Evolutionary conservation across 2,797 vertebrate genomes (phyloP).

Genomic region (Lutjanus campechanus): DNA sequence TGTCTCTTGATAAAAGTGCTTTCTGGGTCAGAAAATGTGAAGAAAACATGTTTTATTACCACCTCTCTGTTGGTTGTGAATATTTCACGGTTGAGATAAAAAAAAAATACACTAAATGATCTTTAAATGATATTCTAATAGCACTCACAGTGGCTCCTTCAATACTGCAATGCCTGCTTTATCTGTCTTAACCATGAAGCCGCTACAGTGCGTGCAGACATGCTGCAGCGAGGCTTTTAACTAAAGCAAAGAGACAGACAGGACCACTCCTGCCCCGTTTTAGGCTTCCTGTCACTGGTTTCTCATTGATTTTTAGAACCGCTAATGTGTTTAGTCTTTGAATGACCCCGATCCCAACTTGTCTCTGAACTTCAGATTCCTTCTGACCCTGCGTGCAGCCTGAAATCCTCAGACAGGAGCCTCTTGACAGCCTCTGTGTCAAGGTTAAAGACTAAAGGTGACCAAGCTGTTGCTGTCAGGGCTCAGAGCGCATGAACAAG

Average conservation of each 20-base stretch:
- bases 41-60: constrained; percentile 22
- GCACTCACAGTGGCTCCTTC: constrained; percentile 8
- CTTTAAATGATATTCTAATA: constrained; percentile 31
- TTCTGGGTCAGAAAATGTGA: constrained; percentile 8
- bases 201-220: neutral
- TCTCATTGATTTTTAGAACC: constrained; percentile 54
- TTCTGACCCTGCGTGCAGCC: neutral
- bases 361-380: constrained; percentile 38
- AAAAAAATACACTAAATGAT: constrained; percentile 9
- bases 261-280: constrained; percentile 14
- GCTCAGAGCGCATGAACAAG: constrained; percentile 17
- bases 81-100: constrained; percentile 17
- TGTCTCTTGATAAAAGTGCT: constrained; percentile 41
- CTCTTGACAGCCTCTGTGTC: constrained; percentile 38
- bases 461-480: constrained; percentile 37
- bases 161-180: constrained; percentile 11
- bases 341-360: constrained; percentile 21
- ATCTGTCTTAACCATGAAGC: constrained; percentile 3
- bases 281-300: constrained; percentile 30
- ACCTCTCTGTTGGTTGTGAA: constrained; percentile 16
- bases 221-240: constrained; percentile 37
- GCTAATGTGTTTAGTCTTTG: constrained; percentile 49
- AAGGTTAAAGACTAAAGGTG: constrained; percentile 64
- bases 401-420: constrained; percentile 42
- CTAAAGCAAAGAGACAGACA: constrained; percentile 12